Evolutionary conservation across 1,140 invertebrate genomes (phyloP).

Genomic region (Formica exsecta): DNA sequence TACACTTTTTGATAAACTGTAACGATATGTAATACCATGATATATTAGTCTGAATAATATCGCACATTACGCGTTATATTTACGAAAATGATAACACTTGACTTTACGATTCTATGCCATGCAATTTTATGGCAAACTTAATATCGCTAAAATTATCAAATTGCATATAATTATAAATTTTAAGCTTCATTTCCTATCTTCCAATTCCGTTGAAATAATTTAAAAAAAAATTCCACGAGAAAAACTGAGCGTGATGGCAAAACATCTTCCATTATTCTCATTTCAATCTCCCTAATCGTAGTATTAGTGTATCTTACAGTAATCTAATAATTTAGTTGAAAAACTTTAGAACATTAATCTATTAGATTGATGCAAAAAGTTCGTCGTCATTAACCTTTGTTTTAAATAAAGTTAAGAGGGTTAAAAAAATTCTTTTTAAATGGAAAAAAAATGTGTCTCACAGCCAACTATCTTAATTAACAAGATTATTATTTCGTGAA

Average conservation of each 20-base stretch:
- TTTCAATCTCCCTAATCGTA: background rate
- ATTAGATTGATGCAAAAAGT: background rate
- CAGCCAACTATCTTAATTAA: background rate
- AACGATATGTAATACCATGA: constrained; percentile 13
- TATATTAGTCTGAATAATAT: constrained; percentile 20
- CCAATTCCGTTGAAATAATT: background rate
- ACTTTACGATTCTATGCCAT: background rate
- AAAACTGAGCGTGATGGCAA: no score
- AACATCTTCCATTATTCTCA: background rate
- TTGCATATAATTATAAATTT: background rate
- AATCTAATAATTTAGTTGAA: background rate
- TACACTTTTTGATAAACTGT: constrained; percentile 6
- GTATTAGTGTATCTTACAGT: no score
- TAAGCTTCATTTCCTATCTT: background rate
- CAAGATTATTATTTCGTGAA: background rate
- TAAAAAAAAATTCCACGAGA: no score
- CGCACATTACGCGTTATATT: background rate
- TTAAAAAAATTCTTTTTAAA: background rate
- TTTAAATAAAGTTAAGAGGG: no score
- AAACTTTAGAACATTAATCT: background rate
- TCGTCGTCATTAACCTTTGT: no score
- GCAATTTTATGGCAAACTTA: background rate
- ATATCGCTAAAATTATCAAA: background rate
- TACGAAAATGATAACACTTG: background rate
- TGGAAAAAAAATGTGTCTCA: background rate